Percentiles rank a stretch among this genome's conserved stretches.
Conservation (phyloP, 2,113 vertebrate genomes). For the Crotalus viridis region DNA sequence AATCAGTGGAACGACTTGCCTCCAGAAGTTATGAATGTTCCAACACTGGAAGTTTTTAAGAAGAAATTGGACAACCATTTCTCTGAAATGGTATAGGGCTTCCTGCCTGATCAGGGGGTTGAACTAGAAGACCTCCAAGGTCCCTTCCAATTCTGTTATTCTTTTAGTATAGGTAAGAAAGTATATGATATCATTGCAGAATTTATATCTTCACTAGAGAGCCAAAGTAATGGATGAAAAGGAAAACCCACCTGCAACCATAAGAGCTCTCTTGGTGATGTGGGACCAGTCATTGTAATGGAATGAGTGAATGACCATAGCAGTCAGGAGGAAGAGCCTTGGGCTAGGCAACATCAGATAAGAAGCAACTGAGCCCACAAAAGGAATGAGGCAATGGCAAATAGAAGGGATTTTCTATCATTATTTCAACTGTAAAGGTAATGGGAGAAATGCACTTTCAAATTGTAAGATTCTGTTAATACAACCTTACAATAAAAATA, state of each 20-base stretch:
- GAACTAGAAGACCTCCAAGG: too few relatives aligned
- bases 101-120: too few relatives aligned
- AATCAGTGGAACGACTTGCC: too few relatives aligned
- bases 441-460: not conserved
- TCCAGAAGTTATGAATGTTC: too few relatives aligned
- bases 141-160: too few relatives aligned
- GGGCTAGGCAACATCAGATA: not conserved
- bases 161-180: not conserved
- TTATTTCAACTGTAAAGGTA: not conserved
- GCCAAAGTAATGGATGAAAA: not conserved
- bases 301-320: not conserved
- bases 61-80: too few relatives aligned
- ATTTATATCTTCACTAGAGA: not conserved
- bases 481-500: not conserved
- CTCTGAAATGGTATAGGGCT: too few relatives aligned
- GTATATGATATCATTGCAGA: not conserved
- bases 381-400: not conserved
- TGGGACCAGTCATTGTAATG: not conserved
- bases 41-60: too few relatives aligned
- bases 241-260: not conserved
- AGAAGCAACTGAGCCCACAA: not conserved
- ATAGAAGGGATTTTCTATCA: not conserved
- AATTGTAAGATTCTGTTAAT: not conserved
- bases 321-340: not conserved
- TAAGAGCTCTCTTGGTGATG: not conserved